Evolutionary conservation across 2,888 invertebrate genomes (phyloP), one percentile per base, ranked within the genome.

Genomic region (Diaprepes abbreviatus): DNA sequence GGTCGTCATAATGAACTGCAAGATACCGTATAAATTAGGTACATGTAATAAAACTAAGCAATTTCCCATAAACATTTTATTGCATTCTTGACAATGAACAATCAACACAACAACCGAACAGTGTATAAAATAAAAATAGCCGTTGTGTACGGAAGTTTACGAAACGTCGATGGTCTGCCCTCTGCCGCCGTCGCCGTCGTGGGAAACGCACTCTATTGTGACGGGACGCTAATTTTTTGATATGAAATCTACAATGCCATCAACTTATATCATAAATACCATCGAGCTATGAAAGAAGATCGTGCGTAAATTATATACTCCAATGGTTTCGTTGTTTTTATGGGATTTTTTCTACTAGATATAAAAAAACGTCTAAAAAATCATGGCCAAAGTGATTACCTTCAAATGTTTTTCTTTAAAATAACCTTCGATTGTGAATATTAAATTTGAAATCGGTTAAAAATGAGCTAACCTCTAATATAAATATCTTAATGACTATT

Each of bases 121-220:
- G n/a, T 21, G 19, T n/a, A 21, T 10, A 19, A 19, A 43, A 19
- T 54, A 62, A 55, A 65, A 55, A 55, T 43, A 33, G 17, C 48
- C 54, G 52, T 45, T 40, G 43, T 35, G 36, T 28, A 12, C 62
- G 68, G 68, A 69, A 69, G 64, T 62, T 55, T 48, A 58, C 68
- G 50, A 59, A 69, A 64, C 36, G 62, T 54, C 55, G 45, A 55
- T 52, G 64, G 7, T 43, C 16, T 36, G 50, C 24, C 21, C 10
- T 4, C 45, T 24, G 10, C 16, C 9, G 24, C 9, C 28, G 14
- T 12, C 17, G 17, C n/a, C 19, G 36, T 36, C 58, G 57, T 57
- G 66, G 66, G 58, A 66, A 66, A 66, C 58, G 21, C 57, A 58
- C 21, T 66, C 50, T 66, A 58, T 58, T 66, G 58, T 66, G 66